Conservation (phyloP, 2,113 vertebrate species). For the Macheiramphus alcinus region DNA sequence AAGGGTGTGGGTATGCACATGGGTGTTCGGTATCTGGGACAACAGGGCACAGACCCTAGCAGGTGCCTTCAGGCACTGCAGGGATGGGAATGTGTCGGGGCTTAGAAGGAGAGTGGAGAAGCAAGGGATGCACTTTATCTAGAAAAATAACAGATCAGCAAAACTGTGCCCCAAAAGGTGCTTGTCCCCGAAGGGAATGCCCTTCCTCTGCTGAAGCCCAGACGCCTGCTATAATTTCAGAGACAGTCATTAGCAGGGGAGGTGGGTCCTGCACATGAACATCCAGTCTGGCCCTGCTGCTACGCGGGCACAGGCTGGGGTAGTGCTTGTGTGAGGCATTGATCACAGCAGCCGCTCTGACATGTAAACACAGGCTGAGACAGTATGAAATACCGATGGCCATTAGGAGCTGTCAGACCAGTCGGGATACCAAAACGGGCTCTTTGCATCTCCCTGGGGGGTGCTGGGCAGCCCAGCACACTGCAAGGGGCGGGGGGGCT, state of each 20-base stretch:
- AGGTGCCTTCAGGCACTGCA: not conserved
- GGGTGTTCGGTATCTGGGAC: not conserved
- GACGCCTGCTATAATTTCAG: rapidly evolving
- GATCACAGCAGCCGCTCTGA: not conserved
- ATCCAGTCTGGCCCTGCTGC: not conserved
- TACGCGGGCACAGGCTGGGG: not conserved
- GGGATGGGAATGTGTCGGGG: not conserved
- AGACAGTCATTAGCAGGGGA: not conserved
- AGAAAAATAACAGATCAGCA: not conserved
- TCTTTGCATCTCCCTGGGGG: not conserved
- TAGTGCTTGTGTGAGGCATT: not conserved
- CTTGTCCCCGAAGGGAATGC: not conserved
- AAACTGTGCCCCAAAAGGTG: not conserved
- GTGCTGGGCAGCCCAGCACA: not conserved
- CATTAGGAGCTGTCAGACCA: not conserved
- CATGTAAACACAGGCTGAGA: not conserved
- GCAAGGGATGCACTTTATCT: not conserved
- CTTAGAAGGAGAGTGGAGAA: not conserved
- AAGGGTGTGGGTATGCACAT: too few species aligned
- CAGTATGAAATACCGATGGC: not conserved
- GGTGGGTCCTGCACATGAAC: not conserved
- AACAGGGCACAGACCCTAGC: not conserved
- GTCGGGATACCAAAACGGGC: not conserved
- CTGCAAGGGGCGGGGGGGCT: rapidly evolving
- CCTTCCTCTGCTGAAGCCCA: not conserved